A percentile compares a stretch with the other conserved stretches of the same genome.
phyloP scores from a whole-genome alignment of 2,113 vertebrate species.

The Australoheros scitulus region DNA sequence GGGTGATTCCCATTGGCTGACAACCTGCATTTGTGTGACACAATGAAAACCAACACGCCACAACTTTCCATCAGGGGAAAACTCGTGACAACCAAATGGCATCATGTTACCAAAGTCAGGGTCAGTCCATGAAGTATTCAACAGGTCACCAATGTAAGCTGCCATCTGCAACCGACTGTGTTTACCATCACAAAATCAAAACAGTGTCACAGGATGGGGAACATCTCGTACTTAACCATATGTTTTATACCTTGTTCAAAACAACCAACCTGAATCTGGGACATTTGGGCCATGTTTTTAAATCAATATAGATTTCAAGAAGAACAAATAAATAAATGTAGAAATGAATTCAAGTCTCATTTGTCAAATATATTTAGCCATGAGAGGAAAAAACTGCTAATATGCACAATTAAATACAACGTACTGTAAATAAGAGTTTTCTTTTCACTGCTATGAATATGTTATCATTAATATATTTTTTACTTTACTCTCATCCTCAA shows the following conservation, averaged over 20 bases:
- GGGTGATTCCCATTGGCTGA: conserved; percentile 28
- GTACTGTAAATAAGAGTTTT: no score
- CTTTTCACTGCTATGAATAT: no score
- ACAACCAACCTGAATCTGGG: not conserved
- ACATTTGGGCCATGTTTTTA: no score
- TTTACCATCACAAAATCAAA: conserved; percentile 49
- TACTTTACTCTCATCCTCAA: no score
- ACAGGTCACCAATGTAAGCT: conserved; percentile 45
- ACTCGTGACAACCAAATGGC: conserved; percentile 47
- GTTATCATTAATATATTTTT: no score
- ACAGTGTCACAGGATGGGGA: not conserved
- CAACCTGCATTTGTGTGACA: conserved; percentile 19
- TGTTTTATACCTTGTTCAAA: not conserved
- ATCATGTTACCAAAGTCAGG: conserved; percentile 67
- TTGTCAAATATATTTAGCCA: not conserved
- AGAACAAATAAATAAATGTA: not conserved
- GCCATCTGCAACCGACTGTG: conserved; percentile 55
- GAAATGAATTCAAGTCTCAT: not conserved
- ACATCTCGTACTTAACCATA: not conserved
- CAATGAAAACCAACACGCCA: conserved; percentile 46
- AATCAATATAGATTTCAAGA: not conserved
- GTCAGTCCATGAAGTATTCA: conserved; percentile 76
- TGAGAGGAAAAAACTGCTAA: not conserved
- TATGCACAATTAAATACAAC: no score
- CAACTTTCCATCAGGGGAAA: conserved; percentile 62